phyloP scores from a whole-genome alignment of 2,113 vertebrate genomes.

The Perognathus longimembris region DNA sequence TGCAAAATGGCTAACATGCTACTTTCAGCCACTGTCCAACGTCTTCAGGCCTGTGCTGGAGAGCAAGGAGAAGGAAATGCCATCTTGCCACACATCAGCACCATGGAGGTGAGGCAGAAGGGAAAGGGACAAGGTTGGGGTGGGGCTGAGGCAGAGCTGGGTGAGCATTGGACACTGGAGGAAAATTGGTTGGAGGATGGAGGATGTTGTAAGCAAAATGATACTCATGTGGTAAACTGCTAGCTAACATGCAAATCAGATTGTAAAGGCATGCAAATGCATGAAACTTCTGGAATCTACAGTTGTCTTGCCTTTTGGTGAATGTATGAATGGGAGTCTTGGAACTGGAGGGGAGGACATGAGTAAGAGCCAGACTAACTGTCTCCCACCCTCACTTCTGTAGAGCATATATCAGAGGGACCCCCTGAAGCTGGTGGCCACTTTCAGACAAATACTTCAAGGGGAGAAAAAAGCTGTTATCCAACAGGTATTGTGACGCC shows the following conservation, averaged over 20 bases:
- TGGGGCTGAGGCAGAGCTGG: background rate
- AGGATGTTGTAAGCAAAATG: conserved; percentile 19
- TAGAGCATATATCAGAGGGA: conserved; percentile 84
- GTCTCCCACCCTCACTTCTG: background rate
- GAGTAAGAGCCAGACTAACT: fast-evolving
- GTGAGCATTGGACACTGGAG: background rate
- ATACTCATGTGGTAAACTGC: conserved; percentile 22
- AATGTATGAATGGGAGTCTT: background rate
- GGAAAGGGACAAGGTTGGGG: background rate
- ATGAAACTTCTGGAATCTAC: conserved; percentile 41
- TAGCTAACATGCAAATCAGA: conserved; percentile 56
- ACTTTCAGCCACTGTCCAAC: conserved; percentile 85
- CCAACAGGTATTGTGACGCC: conserved; percentile 84
- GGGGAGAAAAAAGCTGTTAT: conserved; percentile 85
- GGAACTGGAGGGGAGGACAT: too few relatives aligned
- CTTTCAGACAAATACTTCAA: conserved; percentile 84
- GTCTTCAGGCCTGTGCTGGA: conserved; percentile 71
- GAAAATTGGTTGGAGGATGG: conserved; percentile 27
- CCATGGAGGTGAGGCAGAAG: conserved; percentile 81
- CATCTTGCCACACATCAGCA: conserved; percentile 83
- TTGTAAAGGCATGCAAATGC: conserved; percentile 58
- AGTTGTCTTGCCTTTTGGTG: background rate
- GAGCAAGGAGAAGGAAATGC: conserved; percentile 78
- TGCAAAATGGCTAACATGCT: conserved; percentile 80
- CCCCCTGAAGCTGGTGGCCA: conserved; percentile 84